Percentiles rank a stretch among this genome's conserved stretches.
These are phyloP conservation scores for Pterostichus madidus DNA, from an alignment of 2,888 invertebrate genomes.

Conservation along the genomic window DNA sequence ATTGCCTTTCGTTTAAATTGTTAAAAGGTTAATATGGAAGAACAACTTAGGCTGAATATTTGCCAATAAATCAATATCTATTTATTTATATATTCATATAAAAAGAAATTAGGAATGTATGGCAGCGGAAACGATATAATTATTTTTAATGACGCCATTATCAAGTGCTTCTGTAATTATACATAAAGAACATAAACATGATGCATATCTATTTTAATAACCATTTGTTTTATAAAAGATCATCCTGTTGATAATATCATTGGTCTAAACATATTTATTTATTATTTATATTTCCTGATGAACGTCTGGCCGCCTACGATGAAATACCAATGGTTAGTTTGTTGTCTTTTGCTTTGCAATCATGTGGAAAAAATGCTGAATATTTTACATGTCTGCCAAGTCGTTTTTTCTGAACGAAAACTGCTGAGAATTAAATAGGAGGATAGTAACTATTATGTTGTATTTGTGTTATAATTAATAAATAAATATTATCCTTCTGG, in stretches of 20 bases:
- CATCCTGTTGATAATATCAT: not conserved
- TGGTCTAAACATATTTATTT: slow-evolving; percentile 2
- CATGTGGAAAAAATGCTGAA: slow-evolving; percentile 31
- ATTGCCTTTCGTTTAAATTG: too few relatives aligned
- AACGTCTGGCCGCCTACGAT: slow-evolving; percentile 29
- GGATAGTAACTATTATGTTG: not conserved
- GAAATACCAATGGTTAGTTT: slow-evolving; percentile 49
- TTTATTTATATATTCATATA: too few relatives aligned
- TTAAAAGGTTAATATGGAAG: too few relatives aligned
- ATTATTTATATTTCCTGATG: slow-evolving; percentile 18
- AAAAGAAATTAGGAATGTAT: too few relatives aligned
- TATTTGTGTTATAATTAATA: not conserved
- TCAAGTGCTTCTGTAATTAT: too few relatives aligned
- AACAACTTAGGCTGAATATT: too few relatives aligned
- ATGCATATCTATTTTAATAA: too few relatives aligned
- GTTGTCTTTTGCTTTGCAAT: slow-evolving; percentile 46
- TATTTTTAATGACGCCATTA: too few relatives aligned
- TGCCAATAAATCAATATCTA: too few relatives aligned
- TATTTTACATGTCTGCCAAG: slow-evolving; percentile 48
- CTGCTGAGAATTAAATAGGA: not conserved
- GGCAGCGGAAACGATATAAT: too few relatives aligned
- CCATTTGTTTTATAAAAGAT: too few relatives aligned
- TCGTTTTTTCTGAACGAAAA: slow-evolving; percentile 21
- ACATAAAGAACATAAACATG: too few relatives aligned
- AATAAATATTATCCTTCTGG: not conserved